Evolutionary conservation across 2,888 invertebrate genomes (phyloP).

Genomic region (Heteromurus nitidus): DNA sequence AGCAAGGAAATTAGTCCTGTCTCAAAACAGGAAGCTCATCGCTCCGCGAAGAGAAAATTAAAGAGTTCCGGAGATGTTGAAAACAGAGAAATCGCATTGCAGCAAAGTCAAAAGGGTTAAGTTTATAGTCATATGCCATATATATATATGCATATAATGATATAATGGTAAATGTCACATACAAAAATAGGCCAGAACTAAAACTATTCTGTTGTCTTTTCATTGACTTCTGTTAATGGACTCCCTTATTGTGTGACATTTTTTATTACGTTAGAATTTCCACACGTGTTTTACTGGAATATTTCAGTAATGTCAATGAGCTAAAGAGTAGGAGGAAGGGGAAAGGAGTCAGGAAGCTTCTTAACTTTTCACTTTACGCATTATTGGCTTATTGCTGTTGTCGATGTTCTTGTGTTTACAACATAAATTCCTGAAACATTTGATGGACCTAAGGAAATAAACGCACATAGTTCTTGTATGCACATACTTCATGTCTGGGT

Average conservation of each 20-base stretch:
- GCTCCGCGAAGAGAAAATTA: too few species aligned
- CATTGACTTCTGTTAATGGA: too few species aligned
- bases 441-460: conserved; percentile 15
- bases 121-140: too few species aligned
- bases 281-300: conserved; percentile 10
- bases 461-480: neutral
- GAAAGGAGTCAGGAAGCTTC: conserved; percentile 19
- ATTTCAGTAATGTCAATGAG: conserved; percentile 62
- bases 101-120: too few species aligned
- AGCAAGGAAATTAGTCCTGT: too few species aligned
- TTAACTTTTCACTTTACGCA: neutral
- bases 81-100: neutral
- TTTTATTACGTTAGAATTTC: neutral
- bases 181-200: too few species aligned
- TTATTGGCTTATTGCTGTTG: neutral
- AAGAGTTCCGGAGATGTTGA: neutral
- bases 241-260: neutral
- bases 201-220: neutral
- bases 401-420: conserved; percentile 17
- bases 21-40: neutral
- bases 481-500: neutral
- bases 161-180: too few species aligned
- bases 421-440: conserved; percentile 6
- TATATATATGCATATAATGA: too few species aligned
- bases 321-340: conserved; percentile 14